Conservation (phyloP, 2,797 vertebrate genomes). For the Anguilla anguilla region DNA sequence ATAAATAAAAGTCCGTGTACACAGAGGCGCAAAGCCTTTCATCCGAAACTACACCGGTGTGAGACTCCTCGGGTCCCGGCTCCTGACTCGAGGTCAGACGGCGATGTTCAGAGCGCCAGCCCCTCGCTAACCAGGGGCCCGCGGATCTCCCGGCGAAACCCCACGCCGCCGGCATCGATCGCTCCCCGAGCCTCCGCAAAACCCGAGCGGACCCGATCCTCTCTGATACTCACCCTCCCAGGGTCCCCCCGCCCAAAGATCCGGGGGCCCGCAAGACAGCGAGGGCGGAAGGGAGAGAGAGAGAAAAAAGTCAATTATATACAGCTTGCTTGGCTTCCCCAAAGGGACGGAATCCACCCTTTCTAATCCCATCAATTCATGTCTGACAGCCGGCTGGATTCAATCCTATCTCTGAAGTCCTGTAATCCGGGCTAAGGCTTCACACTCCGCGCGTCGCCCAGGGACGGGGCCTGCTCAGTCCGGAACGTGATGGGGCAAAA, state of each 20-base stretch:
- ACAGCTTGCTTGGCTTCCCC: constrained; percentile 63
- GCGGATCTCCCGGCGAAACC: constrained; percentile 64
- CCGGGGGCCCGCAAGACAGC: constrained; percentile 64
- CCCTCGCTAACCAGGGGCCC: constrained; percentile 46
- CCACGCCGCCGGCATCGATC: constrained; percentile 63
- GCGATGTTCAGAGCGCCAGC: constrained; percentile 54
- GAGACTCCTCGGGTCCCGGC: constrained; percentile 43
- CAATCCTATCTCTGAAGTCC: constrained; percentile 68
- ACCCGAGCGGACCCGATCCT: constrained; percentile 59
- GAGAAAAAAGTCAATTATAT: constrained; percentile 73
- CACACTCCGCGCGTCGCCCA: constrained; percentile 62
- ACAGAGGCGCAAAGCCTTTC: constrained; percentile 30
- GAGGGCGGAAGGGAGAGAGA: constrained; percentile 52
- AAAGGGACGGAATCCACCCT: constrained; percentile 67
- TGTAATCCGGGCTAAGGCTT: constrained; percentile 80
- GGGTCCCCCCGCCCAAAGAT: constrained; percentile 63
- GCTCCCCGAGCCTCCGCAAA: constrained; percentile 62
- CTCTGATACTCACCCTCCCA: constrained; percentile 68
- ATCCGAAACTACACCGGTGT: not conserved
- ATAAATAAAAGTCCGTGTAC: not conserved
- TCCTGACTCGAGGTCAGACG: constrained; percentile 49
- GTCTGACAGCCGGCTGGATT: constrained; percentile 74
- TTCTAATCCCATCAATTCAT: constrained; percentile 80
- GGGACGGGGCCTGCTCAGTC: constrained; percentile 53
- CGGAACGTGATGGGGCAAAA: constrained; percentile 55